Evolutionary conservation across 2,113 vertebrate genomes (phyloP).

Genomic region (Equus przewalskii): DNA sequence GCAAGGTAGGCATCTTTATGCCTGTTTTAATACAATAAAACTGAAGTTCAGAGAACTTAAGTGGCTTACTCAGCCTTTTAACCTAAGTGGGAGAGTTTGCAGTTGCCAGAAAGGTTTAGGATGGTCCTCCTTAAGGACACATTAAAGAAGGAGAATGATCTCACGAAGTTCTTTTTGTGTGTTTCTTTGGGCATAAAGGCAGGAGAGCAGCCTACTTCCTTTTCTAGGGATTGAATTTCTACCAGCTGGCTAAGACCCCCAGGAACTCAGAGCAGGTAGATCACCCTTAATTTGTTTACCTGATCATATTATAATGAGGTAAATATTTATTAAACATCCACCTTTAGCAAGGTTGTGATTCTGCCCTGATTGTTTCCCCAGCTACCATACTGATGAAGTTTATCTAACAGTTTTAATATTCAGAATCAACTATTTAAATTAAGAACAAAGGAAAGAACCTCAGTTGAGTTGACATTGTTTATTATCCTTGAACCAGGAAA

Average conservation of each 20-base stretch:
- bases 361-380: background rate
- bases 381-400: background rate
- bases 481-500: conserved; percentile 28
- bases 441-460: background rate
- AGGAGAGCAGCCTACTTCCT: background rate
- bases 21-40: conserved; percentile 30
- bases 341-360: conserved; percentile 18
- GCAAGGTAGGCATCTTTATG: background rate
- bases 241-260: background rate
- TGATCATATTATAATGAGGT: background rate
- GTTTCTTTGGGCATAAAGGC: background rate
- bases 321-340: conserved; percentile 33
- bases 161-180: background rate
- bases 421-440: conserved; percentile 39
- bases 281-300: background rate
- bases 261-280: background rate
- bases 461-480: background rate
- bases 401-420: conserved; percentile 27
- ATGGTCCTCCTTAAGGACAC: background rate
- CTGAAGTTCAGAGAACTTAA: background rate
- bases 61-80: background rate
- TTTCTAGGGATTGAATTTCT: conserved; percentile 26
- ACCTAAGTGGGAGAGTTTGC: background rate
- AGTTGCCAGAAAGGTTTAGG: background rate
- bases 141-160: background rate